A percentile compares a stretch with the other conserved stretches of the same genome.
Conservation (phyloP, 2,888 invertebrate genomes). For the Schizotus pectinicornis region DNA sequence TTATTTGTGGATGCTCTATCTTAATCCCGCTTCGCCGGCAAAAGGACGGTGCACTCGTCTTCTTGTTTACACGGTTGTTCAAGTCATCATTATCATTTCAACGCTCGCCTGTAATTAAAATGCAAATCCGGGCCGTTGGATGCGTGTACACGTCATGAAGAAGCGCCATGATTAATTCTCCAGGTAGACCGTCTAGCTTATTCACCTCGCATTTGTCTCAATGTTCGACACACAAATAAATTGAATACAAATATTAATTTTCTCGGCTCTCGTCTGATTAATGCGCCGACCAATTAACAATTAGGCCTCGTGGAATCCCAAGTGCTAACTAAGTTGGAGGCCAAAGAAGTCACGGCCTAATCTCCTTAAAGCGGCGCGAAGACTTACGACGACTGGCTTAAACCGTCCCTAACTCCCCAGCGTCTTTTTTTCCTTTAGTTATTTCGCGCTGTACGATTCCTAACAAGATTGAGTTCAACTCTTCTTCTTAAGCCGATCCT, state of each 20-base stretch:
- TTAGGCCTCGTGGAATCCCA: slow-evolving; percentile 7
- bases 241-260: slow-evolving; percentile 51
- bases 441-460: background rate
- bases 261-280: slow-evolving; percentile 40
- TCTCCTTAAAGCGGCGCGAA: background rate
- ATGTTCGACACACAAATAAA: slow-evolving; percentile 50
- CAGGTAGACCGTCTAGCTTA: slow-evolving; percentile 56
- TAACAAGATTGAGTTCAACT: background rate
- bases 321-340: slow-evolving; percentile 3
- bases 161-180: slow-evolving; percentile 61
- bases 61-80: slow-evolving; percentile 59
- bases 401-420: no score
- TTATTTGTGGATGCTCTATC: slow-evolving; percentile 17
- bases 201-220: slow-evolving; percentile 47
- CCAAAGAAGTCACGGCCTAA: slow-evolving; percentile 8
- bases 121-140: slow-evolving; percentile 63
- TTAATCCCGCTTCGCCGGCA: slow-evolving; percentile 18
- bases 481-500: slow-evolving; percentile 8
- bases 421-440: background rate
- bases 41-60: slow-evolving; percentile 25
- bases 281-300: slow-evolving; percentile 28
- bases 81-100: slow-evolving; percentile 67
- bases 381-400: slow-evolving; percentile 3
- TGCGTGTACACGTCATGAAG: slow-evolving; percentile 61
- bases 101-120: slow-evolving; percentile 62